Evolutionary conservation across 2,797 vertebrate genomes (phyloP), one percentile per base, ranked within the genome.

Genomic region (Merluccius polli): DNA sequence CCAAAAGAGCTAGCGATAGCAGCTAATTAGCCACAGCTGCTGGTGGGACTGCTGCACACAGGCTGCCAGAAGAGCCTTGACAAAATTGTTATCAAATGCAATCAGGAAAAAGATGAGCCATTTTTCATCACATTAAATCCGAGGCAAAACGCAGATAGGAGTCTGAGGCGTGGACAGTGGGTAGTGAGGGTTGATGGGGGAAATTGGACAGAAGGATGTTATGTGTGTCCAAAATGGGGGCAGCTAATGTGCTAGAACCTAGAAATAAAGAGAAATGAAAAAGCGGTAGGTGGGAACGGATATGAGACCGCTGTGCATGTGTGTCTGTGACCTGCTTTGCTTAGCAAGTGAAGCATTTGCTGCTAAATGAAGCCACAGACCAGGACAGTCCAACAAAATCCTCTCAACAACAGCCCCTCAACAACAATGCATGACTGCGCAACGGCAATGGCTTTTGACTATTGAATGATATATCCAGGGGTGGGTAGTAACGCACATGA

Each of bases 1-100:
- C 93, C 94, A 93, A 94, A 94, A 94, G 88, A 91, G 89, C 91
- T 91, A 85, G 93, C 92, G 89, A 92, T 94, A 92, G 93, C 88
- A 85, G 93, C 95, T 95, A 95, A 94, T 93, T 92, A 93, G 92
- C 91, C 92, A 85, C 95, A 96, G 94, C 95, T 97, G 95, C 95
- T 95, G 91, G 90, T 93, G 94, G 93, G 93, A 94, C 86, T 84
- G 88, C 86, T 86, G 82, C 83, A 88, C 78, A 82, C 79, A 76
- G 83, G 84, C 89, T 92, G 93, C 92, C 90, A 91, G 91, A 89
- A 76, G 70, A 92, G 82, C 83, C 89, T 93, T 88, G 90, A 93
- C 90, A 92, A 94, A 94, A 94, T 90, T 94, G 90, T 94, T 93
- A 94, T 93, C 92, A 91, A 91, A 93, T 81, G 90, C 89, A 93